A percentile compares a stretch with the other conserved stretches of the same genome.
Conservation (phyloP, 1,140 invertebrate species). For the Oryctes rhinoceros region DNA sequence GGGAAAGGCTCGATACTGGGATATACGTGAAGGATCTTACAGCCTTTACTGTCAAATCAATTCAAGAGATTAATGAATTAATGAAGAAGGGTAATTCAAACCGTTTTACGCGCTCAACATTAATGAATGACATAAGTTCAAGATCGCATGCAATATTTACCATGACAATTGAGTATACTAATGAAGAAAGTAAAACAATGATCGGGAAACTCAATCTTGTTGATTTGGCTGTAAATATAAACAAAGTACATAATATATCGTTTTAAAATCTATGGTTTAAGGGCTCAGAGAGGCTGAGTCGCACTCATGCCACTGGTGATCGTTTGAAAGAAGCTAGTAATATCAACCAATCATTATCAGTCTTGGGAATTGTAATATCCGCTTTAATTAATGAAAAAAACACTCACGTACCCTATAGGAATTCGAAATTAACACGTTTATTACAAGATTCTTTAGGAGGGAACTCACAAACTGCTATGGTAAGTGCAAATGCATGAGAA, state of each 20-base stretch:
- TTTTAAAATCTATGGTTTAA: conserved; percentile 49
- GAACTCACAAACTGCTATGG: conserved; percentile 52
- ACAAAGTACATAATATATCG: neutral
- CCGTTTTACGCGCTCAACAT: conserved; percentile 83
- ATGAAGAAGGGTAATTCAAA: conserved; percentile 94
- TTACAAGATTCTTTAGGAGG: conserved; percentile 89
- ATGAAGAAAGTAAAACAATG: conserved; percentile 74
- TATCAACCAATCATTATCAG: conserved; percentile 94
- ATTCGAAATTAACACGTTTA: conserved; percentile 92
- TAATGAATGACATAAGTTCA: conserved; percentile 98
- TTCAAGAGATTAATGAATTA: conserved; percentile 72
- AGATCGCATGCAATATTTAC: conserved; percentile 99
- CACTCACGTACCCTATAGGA: conserved; percentile 93
- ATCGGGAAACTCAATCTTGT: conserved; percentile 80
- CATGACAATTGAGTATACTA: conserved; percentile 95
- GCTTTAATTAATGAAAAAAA: conserved; percentile 93
- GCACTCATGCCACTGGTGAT: conserved; percentile 89
- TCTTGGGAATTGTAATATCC: conserved; percentile 94
- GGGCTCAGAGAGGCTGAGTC: conserved; percentile 88
- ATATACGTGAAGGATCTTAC: conserved; percentile 45
- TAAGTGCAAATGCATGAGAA: neutral
- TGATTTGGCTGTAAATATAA: conserved; percentile 68
- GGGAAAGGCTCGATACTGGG: conserved; percentile 82
- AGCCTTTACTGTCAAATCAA: neutral
- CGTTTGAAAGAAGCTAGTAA: conserved; percentile 93